These are phyloP conservation scores for Baccha elongata DNA, from an alignment of 2,888 invertebrate species.

Conservation along the genomic window DNA sequence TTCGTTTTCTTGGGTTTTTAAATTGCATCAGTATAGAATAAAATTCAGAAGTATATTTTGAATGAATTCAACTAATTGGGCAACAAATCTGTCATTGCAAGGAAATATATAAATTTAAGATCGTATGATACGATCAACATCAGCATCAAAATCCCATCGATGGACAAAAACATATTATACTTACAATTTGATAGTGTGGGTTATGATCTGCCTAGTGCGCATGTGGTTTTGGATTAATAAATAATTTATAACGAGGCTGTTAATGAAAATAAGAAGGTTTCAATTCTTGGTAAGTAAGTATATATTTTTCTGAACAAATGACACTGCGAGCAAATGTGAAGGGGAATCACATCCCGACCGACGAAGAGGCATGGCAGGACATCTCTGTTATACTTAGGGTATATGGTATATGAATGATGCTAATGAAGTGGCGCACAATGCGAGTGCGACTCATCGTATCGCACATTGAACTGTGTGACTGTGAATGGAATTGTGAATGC, in stretches of 20 bases:
- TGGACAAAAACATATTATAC: conserved; percentile 21
- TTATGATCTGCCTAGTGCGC: conserved; percentile 64
- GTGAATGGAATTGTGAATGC: conserved; percentile 63
- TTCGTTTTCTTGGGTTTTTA: conserved; percentile 47
- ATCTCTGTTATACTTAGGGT: conserved; percentile 65
- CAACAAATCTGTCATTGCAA: conserved; percentile 82
- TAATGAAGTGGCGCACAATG: conserved; percentile 66
- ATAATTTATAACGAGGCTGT: conserved; percentile 73
- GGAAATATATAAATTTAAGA: conserved; percentile 76
- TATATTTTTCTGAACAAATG: neutral
- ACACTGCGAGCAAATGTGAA: conserved; percentile 51
- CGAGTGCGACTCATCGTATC: conserved; percentile 25
- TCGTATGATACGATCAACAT: conserved; percentile 39
- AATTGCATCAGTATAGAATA: conserved; percentile 60
- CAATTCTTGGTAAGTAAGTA: conserved; percentile 59
- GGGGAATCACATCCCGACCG: conserved; percentile 56
- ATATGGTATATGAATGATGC: conserved; percentile 63
- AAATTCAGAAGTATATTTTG: conserved; percentile 71
- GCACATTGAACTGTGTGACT: conserved; percentile 66
- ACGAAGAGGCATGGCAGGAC: conserved; percentile 48
- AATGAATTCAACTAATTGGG: conserved; percentile 76
- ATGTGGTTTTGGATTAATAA: conserved; percentile 72
- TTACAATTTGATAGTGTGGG: conserved; percentile 1
- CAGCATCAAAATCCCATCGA: conserved; percentile 14
- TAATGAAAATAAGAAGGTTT: conserved; percentile 72